Base-by-base conservation (phyloP, 1,140 invertebrate species). In the Drosophila tsacasi region DNA sequence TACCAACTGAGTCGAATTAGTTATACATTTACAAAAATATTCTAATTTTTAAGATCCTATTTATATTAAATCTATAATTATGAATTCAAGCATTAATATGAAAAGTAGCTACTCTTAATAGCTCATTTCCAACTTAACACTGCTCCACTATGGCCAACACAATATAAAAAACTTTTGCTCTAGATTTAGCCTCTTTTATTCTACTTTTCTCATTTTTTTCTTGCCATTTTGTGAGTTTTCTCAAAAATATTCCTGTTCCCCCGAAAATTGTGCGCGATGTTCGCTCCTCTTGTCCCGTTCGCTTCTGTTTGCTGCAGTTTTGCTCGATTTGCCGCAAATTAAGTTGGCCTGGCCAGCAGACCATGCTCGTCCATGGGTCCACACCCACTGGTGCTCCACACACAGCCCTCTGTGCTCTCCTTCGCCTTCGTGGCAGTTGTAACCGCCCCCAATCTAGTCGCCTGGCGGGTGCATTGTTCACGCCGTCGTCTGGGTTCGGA, bases 291-390 rank as follows among this genome's bases (percentile, higher is more conserved):
- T 58, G 35, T 39, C n/a, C 50, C 61, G 49, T 55, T 61, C 25
- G 73, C 81, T 83, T 86, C 72, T 83, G 71, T 83, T 52, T 35
- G 61, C 74, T 83, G 83, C 72, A 89, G 83, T 89, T 89, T 90
- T 84, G 84, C 84, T 89, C 86, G 85, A 84, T 81, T 87, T 87
- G 84, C 84, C 59, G 58, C 85, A 87, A 87, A 87, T 87, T 87
- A 90, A 89, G 81, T 87, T 89, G 73, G 84, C 84, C 83, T 69
- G 83, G 71, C 65, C 75, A 79, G 71, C 71, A 79, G 82, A 86
- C 82, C 82, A 86, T 86, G 65, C 65, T 47, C 62, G 50, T 19
- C 54, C 39, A 39, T 54, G 40, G 54, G 46, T 17, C 25, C 52
- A 39, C 58, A 32, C 61, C 60, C 54, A 57, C 19, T 32, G 47